These are phyloP conservation scores for Scaptodrosophila lebanonensis DNA, from an alignment of 1,140 invertebrate genomes.

Conservation along the genomic window DNA sequence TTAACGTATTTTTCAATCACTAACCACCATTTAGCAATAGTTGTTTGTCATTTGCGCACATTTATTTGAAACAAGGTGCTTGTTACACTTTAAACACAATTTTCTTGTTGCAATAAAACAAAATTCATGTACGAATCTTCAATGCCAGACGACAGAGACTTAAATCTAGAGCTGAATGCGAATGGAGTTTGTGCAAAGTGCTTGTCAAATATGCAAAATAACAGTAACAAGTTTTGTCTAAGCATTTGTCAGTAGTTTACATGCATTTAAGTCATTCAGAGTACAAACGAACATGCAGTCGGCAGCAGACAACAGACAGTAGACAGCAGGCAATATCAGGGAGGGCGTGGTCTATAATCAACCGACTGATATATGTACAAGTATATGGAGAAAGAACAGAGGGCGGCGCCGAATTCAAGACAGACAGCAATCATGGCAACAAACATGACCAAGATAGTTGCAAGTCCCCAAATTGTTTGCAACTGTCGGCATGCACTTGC, in stretches of 20 bases:
- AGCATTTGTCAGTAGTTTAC: slow-evolving; percentile 65
- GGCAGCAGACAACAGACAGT: no score
- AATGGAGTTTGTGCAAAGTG: no score
- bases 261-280: slow-evolving; percentile 41
- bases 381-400: no score
- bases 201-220: slow-evolving; percentile 67
- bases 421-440: slow-evolving; percentile 55
- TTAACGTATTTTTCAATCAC: slow-evolving; percentile 16
- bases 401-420: slow-evolving; percentile 39
- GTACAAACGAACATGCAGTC: no score
- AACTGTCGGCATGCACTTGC: slow-evolving; percentile 59
- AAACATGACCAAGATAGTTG: slow-evolving; percentile 40
- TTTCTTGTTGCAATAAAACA: slow-evolving; percentile 25
- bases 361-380: no score
- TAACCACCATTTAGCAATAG: slow-evolving; percentile 29
- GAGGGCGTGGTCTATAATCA: slow-evolving; percentile 34
- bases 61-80: slow-evolving; percentile 3
- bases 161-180: no score
- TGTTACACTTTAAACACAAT: slow-evolving; percentile 33
- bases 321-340: background rate
- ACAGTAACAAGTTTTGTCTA: slow-evolving; percentile 66
- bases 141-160: no score
- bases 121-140: background rate
- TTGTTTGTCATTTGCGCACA: slow-evolving; percentile 50
- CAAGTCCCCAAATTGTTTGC: slow-evolving; percentile 51